phyloP scores from a whole-genome alignment of 2,113 vertebrate genomes.

The Salvelinus fontinalis region DNA sequence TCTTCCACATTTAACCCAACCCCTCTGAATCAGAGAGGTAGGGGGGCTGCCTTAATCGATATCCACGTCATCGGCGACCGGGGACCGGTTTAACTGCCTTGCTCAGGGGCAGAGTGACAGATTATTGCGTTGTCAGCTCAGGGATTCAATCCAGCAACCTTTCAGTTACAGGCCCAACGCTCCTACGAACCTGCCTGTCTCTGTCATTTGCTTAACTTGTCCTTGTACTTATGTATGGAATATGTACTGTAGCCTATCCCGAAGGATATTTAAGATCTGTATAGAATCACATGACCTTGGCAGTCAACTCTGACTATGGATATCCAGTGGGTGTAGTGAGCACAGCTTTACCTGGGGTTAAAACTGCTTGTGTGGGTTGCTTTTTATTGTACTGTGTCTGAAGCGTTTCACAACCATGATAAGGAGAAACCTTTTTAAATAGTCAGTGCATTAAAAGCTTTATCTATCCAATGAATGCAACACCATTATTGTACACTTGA shows the following conservation, averaged over 20 bases:
- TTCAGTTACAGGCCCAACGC: too few relatives aligned
- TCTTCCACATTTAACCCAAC: too few relatives aligned
- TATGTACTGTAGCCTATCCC: not conserved
- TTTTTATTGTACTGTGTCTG: slow-evolving; percentile 2
- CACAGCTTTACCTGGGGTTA: slow-evolving; percentile 16
- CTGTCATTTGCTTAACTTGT: too few relatives aligned
- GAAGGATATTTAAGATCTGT: slow-evolving; percentile 11
- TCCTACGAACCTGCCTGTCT: too few relatives aligned
- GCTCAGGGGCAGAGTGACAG: too few relatives aligned
- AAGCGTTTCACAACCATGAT: not conserved
- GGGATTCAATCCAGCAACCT: too few relatives aligned
- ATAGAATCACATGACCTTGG: slow-evolving; percentile 28
- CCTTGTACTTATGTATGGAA: too few relatives aligned
- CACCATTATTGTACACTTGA: not conserved
- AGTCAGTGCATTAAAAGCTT: not conserved
- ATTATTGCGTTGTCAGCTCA: too few relatives aligned
- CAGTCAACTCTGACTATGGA: slow-evolving; percentile 19
- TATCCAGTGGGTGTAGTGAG: slow-evolving; percentile 14
- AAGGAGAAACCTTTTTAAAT: not conserved
- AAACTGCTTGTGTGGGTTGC: not conserved
- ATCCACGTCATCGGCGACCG: too few relatives aligned
- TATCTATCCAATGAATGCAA: not conserved
- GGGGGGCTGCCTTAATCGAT: too few relatives aligned
- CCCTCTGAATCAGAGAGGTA: too few relatives aligned
- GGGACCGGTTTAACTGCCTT: too few relatives aligned